Evolutionary conservation across 2,888 invertebrate genomes (phyloP), one percentile per base, ranked within the genome.

Genomic region (Drosophila picticornis): DNA sequence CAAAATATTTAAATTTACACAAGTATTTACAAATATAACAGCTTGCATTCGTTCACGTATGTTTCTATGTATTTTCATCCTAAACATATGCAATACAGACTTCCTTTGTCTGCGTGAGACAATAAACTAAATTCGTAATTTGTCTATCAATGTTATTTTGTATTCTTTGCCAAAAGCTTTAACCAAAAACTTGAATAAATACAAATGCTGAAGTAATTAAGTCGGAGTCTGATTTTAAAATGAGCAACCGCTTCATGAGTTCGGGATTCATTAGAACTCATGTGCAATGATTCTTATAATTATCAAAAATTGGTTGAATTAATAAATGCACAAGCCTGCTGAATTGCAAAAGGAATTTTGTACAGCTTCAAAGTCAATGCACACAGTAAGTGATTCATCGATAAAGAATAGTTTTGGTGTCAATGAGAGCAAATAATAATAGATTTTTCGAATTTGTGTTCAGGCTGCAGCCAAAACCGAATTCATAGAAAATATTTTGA

Each of bases 351-450:
- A 64, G 40, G 36, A 57, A 46, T 64, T 80, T 59, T n/a, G 29
- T 29, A 51, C 27, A 34, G 13, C 48, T 34, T 22, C 67, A 22
- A 27, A 32, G 29, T 7, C 25, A 66, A 36, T 32, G 10, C 16
- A 16, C 11, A 2, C 9, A 2, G 11, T 25, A 32, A 16, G 16
- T 5, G 0, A 29, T 6, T 19, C 31, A 31, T 25, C 25, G 34
- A 32, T n/a, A 34, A n/a, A 9, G 16, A 10, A 34, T 16, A 27
- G 13, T 51, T 11, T 34, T 34, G 40, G 68, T 52, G 73, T 80
- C 72, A 70, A 82, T 72, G 46, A 52, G 29, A 38, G n/a, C 60
- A 70, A 70, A 80, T 59, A 71, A 60, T 70, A 58, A 52, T 58
- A 50, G 22, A 34, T 29, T 46, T 38, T 32, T 50, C 22, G 22